Evolutionary conservation across 2,888 invertebrate species (phyloP).

Genomic region (Drosophila pseudotakahashii): DNA sequence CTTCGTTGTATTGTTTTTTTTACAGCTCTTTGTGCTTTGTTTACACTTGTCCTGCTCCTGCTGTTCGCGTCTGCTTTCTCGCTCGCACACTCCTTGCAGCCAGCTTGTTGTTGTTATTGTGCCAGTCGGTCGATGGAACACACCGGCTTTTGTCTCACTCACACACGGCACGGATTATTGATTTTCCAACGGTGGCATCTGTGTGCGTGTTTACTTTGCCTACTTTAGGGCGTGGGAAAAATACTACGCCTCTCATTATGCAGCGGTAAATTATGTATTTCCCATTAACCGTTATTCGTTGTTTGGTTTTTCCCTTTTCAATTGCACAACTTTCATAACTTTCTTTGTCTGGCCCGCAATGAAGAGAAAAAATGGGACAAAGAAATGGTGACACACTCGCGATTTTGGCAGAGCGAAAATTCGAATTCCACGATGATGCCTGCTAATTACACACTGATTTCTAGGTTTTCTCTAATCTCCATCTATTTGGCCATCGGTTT

Average conservation of each 20-base stretch:
- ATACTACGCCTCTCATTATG: conserved; percentile 32
- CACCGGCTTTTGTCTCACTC: conserved; percentile 60
- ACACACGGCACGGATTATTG: conserved; percentile 52
- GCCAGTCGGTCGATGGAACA: conserved; percentile 46
- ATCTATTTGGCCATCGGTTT: conserved; percentile 19
- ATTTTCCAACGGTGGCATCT: conserved; percentile 62
- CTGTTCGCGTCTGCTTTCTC: conserved; percentile 3
- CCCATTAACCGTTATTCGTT: conserved; percentile 7
- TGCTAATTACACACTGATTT: conserved; percentile 6
- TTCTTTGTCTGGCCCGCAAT: conserved; percentile 5
- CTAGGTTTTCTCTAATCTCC: conserved; percentile 1
- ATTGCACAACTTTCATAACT: conserved; percentile 1
- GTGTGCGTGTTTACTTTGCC: conserved; percentile 51
- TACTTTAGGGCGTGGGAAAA: conserved; percentile 57
- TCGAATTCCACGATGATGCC: conserved; percentile 9
- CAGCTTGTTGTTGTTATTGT: conserved; percentile 49
- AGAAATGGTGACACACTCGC: conserved; percentile 29
- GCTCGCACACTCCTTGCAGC: conserved; percentile 6
- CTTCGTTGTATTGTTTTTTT: conserved; percentile 19
- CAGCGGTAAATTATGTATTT: conserved; percentile 2
- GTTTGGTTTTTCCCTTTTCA: neutral
- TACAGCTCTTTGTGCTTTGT: conserved; percentile 31
- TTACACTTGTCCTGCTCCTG: conserved; percentile 32
- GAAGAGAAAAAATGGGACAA: conserved; percentile 4
- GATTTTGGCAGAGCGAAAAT: conserved; percentile 12